phyloP scores from a whole-genome alignment of 2,888 invertebrate species.

The Eudemis profundana region DNA sequence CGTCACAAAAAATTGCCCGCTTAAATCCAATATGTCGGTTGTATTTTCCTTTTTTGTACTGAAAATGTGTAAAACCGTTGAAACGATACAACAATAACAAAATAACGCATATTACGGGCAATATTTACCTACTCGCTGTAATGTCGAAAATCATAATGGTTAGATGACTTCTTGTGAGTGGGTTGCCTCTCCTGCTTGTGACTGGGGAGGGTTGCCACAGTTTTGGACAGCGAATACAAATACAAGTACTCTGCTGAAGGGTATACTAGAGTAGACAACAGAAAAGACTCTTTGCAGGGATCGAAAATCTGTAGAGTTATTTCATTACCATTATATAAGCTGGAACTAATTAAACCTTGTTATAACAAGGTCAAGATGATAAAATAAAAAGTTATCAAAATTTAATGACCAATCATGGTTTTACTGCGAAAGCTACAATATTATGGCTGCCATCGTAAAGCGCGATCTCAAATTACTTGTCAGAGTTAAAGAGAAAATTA shows the following conservation, averaged over 20 bases:
- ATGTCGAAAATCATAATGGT: too few relatives aligned
- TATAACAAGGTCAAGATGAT: slow-evolving; percentile 13
- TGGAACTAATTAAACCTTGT: slow-evolving; percentile 3
- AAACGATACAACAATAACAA: background rate
- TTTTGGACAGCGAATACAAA: too few relatives aligned
- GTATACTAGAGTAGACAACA: too few relatives aligned
- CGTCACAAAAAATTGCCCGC: background rate
- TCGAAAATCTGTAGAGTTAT: background rate
- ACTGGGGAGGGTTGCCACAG: too few relatives aligned
- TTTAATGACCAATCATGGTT: slow-evolving; percentile 25
- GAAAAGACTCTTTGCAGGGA: background rate
- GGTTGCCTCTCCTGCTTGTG: too few relatives aligned
- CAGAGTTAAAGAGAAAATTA: background rate
- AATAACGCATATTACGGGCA: background rate
- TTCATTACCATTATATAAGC: slow-evolving; percentile 12
- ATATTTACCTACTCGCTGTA: background rate
- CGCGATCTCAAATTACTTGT: background rate
- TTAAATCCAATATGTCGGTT: background rate
- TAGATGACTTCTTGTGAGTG: too few relatives aligned
- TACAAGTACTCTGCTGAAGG: too few relatives aligned
- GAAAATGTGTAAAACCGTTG: background rate
- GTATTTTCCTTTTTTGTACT: background rate
- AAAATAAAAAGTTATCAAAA: slow-evolving; percentile 13
- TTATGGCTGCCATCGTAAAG: slow-evolving; percentile 21
- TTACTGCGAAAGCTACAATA: slow-evolving; percentile 10